phyloP scores from a whole-genome alignment of 2,113 vertebrate genomes.

The Aegotheles bennettii region DNA sequence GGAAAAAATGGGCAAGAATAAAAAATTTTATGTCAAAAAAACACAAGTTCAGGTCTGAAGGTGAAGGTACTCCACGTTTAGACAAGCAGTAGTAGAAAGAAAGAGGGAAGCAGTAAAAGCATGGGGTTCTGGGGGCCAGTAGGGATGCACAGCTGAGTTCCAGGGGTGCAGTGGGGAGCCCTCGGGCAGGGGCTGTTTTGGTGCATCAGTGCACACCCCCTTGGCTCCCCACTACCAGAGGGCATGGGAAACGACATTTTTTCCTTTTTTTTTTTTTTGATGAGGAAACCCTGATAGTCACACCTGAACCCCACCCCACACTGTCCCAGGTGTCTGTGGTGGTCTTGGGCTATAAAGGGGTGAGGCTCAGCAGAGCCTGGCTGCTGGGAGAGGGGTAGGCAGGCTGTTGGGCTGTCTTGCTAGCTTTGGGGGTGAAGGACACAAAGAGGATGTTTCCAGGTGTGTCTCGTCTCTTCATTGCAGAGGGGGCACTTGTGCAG shows the following conservation, averaged over 20 bases:
- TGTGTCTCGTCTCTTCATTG: accelerated
- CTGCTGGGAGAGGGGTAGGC: accelerated
- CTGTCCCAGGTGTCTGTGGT: too few species aligned
- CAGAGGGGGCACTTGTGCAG: background rate
- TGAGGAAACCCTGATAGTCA: background rate
- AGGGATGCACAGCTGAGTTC: too few species aligned
- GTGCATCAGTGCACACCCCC: background rate
- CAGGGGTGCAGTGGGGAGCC: too few species aligned
- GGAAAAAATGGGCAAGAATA: slow-evolving; percentile 50
- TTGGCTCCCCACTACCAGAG: background rate
- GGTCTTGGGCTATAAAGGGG: background rate
- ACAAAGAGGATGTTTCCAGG: accelerated
- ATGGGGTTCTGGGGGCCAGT: too few species aligned
- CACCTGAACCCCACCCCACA: too few species aligned
- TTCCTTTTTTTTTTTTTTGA: background rate
- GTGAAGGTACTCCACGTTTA: background rate
- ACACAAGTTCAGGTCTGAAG: background rate
- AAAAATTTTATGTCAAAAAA: background rate
- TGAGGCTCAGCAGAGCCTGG: background rate
- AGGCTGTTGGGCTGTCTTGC: accelerated
- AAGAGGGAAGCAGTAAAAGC: background rate
- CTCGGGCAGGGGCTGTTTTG: background rate
- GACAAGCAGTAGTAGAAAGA: background rate
- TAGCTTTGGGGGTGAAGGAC: accelerated
- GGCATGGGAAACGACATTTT: background rate